Evolutionary conservation across 2,797 vertebrate genomes (phyloP), one percentile per base, ranked within the genome.

Genomic region (Characodon lateralis): DNA sequence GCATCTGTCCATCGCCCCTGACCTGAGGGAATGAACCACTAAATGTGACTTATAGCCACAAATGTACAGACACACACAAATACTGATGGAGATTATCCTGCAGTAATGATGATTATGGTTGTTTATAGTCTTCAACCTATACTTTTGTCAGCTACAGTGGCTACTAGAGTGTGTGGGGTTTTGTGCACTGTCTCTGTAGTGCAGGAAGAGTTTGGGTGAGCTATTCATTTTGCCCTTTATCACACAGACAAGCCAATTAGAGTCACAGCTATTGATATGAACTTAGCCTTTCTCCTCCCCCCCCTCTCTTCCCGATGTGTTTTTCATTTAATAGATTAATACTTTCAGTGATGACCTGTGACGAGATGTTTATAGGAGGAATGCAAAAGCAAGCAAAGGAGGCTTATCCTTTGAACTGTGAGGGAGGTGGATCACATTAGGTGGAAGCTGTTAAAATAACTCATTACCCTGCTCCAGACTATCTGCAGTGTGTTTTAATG

Each of bases 231-330:
- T 93, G 89, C 88, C 87, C 87, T 93, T 89, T 89, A 92, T 93
- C 92, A 92, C 85, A 85, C 83, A 88, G 90, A 92, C 92, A 93
- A 89, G 90, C 90, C 91, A 94, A 93, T 93, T 94, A 93, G 81
- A 84, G 89, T 39, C 84, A 83, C 78, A 84, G 86, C 88, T 86
- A 92, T 91, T 89, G 89, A 92, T 94, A 94, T 93, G 90, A 88
- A 93, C 93, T 90, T 89, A 26, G 80, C 77, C 72, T 81, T 72
- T 79, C 80, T 73, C 82, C 76, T 76, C 61, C 66, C 79, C 79
- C 76, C 39, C 78, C 70, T 56, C 74, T 41, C 77, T 74, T 82
- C 84, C 65, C 1, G 76, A 69, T 80, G 78, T 87, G 82, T 91
- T 93, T 91, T 92, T 91, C 86, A 91, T 93, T 92, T 88, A 93